phyloP scores from a whole-genome alignment of 2,113 vertebrate genomes.

The Coturnix japonica region DNA sequence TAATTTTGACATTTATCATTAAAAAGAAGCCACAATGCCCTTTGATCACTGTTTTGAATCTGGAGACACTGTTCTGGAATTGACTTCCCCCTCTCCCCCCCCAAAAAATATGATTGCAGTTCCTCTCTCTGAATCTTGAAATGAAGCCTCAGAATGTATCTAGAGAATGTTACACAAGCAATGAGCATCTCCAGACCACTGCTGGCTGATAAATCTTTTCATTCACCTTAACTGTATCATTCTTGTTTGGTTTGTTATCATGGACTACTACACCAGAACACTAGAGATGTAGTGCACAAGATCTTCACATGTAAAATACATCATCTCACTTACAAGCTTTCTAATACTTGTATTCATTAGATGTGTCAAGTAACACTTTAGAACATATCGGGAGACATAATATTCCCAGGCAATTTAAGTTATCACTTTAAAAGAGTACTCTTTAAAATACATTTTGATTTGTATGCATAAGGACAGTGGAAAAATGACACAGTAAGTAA shows the following conservation, averaged over 20 bases:
- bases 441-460: constrained; percentile 24
- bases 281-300: neutral
- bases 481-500: neutral
- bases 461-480: neutral
- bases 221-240: neutral
- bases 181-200: neutral
- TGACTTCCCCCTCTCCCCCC: neutral
- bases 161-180: neutral
- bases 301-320: neutral
- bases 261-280: neutral
- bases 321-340: neutral
- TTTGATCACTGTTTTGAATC: neutral
- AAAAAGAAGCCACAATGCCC: neutral
- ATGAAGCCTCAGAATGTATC: neutral
- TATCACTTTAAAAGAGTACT: neutral
- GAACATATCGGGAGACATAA: neutral
- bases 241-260: neutral
- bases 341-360: neutral
- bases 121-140: neutral
- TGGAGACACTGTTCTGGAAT: neutral
- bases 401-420: neutral
- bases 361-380: neutral
- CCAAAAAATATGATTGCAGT: neutral
- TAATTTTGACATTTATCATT: neutral
- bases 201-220: neutral